These are phyloP conservation scores for Heliconius ismenius DNA, from an alignment of 2,888 invertebrate species.

Conservation along the genomic window DNA sequence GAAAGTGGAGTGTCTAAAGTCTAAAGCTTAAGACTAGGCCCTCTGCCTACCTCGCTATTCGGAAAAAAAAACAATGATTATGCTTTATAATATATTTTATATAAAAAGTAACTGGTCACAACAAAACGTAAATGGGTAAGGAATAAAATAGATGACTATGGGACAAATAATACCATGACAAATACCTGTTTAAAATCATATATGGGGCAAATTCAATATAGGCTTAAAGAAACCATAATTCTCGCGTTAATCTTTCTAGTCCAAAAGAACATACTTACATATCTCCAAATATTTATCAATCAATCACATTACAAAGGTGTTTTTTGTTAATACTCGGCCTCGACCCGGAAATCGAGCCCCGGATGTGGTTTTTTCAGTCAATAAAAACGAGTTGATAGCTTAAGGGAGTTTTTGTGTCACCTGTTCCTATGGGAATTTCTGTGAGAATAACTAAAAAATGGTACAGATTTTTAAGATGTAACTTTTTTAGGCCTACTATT, in stretches of 20 bases:
- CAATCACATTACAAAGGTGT: constrained; percentile 50
- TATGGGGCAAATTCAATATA: constrained; percentile 4
- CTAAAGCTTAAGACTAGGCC: too few species aligned
- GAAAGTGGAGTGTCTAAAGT: too few species aligned
- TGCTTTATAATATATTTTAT: background rate
- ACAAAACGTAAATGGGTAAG: too few species aligned
- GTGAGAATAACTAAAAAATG: constrained; percentile 51
- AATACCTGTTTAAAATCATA: background rate
- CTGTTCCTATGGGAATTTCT: constrained; percentile 71
- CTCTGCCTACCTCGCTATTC: too few species aligned
- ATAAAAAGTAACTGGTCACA: too few species aligned
- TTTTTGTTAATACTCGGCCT: constrained; percentile 51
- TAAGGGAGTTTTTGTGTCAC: constrained; percentile 71
- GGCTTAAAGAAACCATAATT: background rate
- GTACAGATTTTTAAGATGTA: constrained; percentile 52
- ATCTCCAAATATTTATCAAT: constrained; percentile 66
- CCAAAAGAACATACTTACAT: constrained; percentile 46
- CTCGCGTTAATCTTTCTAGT: constrained; percentile 12
- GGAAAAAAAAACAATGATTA: too few species aligned
- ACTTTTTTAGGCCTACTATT: constrained; percentile 4
- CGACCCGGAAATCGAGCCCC: constrained; percentile 73
- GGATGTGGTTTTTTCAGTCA: constrained; percentile 66
- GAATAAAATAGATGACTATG: too few species aligned
- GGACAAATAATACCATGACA: background rate
- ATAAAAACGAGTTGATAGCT: constrained; percentile 72